Conservation (phyloP, 1,140 invertebrate genomes). For the Oryzaephilus surinamensis region DNA sequence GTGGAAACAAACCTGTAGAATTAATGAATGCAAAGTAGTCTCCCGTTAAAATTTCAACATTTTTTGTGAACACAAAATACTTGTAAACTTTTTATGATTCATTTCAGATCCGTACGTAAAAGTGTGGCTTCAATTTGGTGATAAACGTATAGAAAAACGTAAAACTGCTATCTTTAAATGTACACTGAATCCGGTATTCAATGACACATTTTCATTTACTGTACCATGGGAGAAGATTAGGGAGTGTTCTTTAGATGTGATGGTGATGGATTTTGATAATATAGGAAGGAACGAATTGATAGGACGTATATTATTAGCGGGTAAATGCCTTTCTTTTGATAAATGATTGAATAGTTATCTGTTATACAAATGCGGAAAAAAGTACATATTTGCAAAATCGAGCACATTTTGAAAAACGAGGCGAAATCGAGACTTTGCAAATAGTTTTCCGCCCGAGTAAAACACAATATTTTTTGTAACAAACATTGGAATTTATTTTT, state of each 20-base stretch:
- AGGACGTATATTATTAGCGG: conserved; percentile 76
- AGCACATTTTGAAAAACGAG: no score
- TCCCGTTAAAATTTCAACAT: no score
- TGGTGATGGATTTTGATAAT: conserved; percentile 93
- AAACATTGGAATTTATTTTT: no score
- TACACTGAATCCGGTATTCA: conserved; percentile 84
- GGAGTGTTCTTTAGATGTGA: conserved; percentile 82
- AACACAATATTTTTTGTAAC: no score
- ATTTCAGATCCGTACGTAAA: conserved; percentile 90
- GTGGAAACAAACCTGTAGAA: no score
- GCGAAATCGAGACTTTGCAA: no score
- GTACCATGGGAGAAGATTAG: conserved; percentile 91
- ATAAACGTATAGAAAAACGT: conserved; percentile 87
- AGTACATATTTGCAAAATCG: no score
- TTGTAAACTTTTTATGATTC: background rate
- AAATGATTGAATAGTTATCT: no score
- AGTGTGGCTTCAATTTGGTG: conserved; percentile 90
- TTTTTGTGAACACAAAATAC: background rate
- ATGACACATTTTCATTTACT: conserved; percentile 86
- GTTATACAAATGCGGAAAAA: no score
- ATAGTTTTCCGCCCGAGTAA: no score
- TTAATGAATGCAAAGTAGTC: no score
- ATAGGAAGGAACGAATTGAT: conserved; percentile 88
- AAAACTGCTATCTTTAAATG: conserved; percentile 94
- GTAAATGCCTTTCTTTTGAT: conserved; percentile 38